Percentiles rank a stretch among this genome's conserved stretches.
These are phyloP conservation scores for Phaonia tiefii DNA, from an alignment of 2,888 invertebrate genomes.

Conservation along the genomic window DNA sequence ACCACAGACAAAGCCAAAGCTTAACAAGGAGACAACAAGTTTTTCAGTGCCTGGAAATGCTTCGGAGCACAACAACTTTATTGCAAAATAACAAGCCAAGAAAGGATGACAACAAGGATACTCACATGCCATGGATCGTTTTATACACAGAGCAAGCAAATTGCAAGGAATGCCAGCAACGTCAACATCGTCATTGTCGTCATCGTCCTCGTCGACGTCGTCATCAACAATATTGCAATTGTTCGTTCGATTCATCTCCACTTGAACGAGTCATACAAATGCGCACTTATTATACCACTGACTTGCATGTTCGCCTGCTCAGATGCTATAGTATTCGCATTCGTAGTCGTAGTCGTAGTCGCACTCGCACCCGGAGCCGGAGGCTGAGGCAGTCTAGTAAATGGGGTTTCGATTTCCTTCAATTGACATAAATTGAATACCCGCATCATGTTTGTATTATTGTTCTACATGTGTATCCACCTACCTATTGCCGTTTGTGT, in stretches of 20 bases:
- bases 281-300: neutral
- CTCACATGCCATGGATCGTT: neutral
- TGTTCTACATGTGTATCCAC: too few species aligned
- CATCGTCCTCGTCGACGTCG: constrained; percentile 6
- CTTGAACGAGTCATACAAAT: constrained; percentile 73
- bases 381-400: too few species aligned
- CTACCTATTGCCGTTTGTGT: neutral
- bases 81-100: neutral
- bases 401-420: too few species aligned
- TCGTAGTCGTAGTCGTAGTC: too few species aligned
- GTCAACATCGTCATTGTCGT: neutral
- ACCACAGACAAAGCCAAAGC: neutral
- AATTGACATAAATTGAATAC: too few species aligned
- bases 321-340: neutral
- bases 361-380: too few species aligned
- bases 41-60: neutral
- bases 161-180: constrained; percentile 5
- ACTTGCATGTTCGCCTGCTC: too few species aligned
- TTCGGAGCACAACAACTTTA: neutral
- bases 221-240: constrained; percentile 65
- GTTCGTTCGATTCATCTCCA: constrained; percentile 78
- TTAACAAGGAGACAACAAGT: constrained; percentile 6
- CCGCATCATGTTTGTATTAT: too few species aligned
- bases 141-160: neutral
- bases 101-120: constrained; percentile 8